Conservation (phyloP, 1,140 invertebrate genomes). For the Megalopta genalis region DNA sequence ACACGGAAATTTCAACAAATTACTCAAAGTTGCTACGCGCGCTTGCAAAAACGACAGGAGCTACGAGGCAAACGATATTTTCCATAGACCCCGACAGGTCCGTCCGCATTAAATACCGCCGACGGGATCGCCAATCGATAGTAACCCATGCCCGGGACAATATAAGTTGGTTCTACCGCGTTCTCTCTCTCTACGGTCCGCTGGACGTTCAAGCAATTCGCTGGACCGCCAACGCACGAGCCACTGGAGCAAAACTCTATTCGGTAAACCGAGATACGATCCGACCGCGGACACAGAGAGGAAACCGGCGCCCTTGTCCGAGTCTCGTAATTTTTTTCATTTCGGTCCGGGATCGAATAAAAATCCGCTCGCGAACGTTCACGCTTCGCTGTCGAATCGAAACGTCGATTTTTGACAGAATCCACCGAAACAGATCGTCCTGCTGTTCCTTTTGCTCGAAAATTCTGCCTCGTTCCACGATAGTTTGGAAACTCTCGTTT, state of each 20-base stretch:
- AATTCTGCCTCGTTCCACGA: too few species aligned
- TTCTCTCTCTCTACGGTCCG: slow-evolving; percentile 47
- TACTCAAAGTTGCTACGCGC: too few species aligned
- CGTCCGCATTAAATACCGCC: slow-evolving; percentile 1
- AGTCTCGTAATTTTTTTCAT: not conserved
- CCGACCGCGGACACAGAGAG: not conserved
- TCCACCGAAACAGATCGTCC: too few species aligned
- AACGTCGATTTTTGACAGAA: too few species aligned
- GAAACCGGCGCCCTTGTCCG: not conserved
- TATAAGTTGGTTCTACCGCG: slow-evolving; percentile 28
- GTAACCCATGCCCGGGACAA: slow-evolving; percentile 21
- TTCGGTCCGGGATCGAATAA: too few species aligned
- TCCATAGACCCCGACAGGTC: not conserved
- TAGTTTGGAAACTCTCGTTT: too few species aligned
- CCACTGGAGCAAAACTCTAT: slow-evolving; percentile 65
- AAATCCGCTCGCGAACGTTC: too few species aligned
- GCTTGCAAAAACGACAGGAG: too few species aligned
- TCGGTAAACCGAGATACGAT: slow-evolving; percentile 41
- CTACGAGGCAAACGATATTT: too few species aligned
- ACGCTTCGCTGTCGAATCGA: too few species aligned
- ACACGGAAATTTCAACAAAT: too few species aligned
- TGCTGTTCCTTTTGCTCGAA: too few species aligned
- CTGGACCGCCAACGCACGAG: slow-evolving; percentile 52
- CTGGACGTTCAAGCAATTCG: slow-evolving; percentile 47
- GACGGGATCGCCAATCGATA: slow-evolving; percentile 38